These are phyloP conservation scores for Bothrops jararaca DNA, from an alignment of 2,113 vertebrate genomes.

Conservation along the genomic window DNA sequence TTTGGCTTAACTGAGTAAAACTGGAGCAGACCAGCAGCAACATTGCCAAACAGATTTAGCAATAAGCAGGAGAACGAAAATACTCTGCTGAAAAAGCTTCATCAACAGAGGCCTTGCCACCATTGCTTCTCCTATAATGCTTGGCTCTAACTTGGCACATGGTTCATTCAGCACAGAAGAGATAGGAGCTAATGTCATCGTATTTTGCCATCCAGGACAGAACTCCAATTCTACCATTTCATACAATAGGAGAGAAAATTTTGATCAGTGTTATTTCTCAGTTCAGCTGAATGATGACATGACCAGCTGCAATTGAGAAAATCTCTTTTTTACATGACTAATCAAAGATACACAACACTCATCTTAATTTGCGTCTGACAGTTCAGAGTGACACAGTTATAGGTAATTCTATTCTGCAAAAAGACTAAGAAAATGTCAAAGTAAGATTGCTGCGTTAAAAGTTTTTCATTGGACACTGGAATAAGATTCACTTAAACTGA, in stretches of 20 bases:
- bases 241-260: not conserved
- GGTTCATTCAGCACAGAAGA: not conserved
- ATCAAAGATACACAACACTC: not conserved
- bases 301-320: not conserved
- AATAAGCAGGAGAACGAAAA: not conserved
- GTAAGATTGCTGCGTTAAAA: not conserved
- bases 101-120: not conserved
- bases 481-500: not conserved
- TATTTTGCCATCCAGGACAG: not conserved
- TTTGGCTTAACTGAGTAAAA: not conserved
- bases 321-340: not conserved
- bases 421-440: not conserved
- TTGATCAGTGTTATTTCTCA: not conserved
- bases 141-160: not conserved
- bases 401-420: not conserved
- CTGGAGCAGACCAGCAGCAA: not conserved
- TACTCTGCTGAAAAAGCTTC: not conserved
- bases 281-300: not conserved
- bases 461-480: not conserved
- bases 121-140: not conserved
- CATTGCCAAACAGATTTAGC: not conserved
- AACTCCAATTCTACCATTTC: not conserved
- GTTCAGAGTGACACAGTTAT: not conserved
- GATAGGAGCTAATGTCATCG: not conserved
- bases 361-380: not conserved